Conservation (phyloP, 2,113 vertebrate genomes). For the Raja brachyura region DNA sequence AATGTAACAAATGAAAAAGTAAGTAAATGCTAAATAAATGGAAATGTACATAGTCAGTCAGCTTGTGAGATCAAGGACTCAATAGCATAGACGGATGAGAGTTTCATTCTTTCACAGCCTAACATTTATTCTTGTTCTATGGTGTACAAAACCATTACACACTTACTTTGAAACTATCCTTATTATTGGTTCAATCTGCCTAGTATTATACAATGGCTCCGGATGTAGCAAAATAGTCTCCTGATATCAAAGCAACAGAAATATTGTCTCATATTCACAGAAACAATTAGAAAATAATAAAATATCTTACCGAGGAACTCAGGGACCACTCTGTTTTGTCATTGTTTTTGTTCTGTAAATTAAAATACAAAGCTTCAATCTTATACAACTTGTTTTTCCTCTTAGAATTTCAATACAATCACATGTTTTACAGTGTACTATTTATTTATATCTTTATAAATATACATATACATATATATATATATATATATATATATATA, state of each 20-base stretch:
- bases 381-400: background rate
- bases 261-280: background rate
- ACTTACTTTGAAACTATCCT: background rate
- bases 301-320: background rate
- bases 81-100: background rate
- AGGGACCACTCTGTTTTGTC: background rate
- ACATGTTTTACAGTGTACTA: background rate
- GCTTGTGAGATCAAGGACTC: background rate
- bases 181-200: background rate
- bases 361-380: background rate
- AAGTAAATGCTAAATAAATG: too few species aligned
- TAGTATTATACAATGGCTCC: background rate
- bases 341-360: background rate
- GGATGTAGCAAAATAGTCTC: background rate
- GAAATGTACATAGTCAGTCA: too few species aligned
- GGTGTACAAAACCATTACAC: background rate
- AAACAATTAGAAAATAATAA: background rate
- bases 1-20: too few species aligned
- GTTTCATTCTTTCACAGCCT: background rate
- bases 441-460: too few species aligned
- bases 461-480: too few species aligned
- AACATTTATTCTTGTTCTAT: background rate
- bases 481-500: too few species aligned
- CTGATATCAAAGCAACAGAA: background rate
- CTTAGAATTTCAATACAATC: background rate